A percentile compares a stretch with the other conserved stretches of the same genome.
Evolutionary conservation across 30 jellyfish, hydroid and myxozoan genomes (phyloP).

Genomic region (Hydractinia symbiolongicarpus): DNA sequence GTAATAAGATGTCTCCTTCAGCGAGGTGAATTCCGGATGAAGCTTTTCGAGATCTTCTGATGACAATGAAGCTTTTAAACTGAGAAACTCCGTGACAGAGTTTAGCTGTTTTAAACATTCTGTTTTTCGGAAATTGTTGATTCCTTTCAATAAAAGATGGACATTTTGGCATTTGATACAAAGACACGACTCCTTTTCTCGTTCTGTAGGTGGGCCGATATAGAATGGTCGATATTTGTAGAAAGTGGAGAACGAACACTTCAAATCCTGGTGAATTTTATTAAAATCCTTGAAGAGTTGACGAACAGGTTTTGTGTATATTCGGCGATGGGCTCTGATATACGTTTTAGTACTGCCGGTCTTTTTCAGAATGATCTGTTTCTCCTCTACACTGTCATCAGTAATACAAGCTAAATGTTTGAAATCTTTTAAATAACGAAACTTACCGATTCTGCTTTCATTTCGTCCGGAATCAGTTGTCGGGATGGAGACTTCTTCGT

Average conservation of each 20-base stretch:
- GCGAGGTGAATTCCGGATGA: neutral
- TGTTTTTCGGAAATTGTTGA: neutral
- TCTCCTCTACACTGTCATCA: neutral
- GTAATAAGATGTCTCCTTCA: neutral
- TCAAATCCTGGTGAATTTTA: neutral
- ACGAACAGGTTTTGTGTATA: neutral
- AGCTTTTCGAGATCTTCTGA: neutral
- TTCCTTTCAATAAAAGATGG: neutral
- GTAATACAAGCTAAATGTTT: no score
- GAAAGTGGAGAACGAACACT: neutral
- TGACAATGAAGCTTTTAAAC: neutral
- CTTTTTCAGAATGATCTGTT: neutral
- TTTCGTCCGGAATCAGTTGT: conserved; percentile 6
- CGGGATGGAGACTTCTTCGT: neutral
- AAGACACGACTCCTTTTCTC: neutral
- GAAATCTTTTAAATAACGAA: neutral
- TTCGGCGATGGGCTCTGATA: conserved; percentile 12
- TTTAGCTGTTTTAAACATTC: neutral
- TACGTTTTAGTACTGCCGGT: neutral
- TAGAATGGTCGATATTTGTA: conserved; percentile 6
- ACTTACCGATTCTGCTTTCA: neutral
- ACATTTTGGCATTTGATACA: neutral
- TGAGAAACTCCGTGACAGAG: neutral
- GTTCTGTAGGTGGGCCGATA: neutral
- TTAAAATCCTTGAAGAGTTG: neutral